Conservation (phyloP, 2,888 invertebrate genomes). For the Epinotia ramella region DNA sequence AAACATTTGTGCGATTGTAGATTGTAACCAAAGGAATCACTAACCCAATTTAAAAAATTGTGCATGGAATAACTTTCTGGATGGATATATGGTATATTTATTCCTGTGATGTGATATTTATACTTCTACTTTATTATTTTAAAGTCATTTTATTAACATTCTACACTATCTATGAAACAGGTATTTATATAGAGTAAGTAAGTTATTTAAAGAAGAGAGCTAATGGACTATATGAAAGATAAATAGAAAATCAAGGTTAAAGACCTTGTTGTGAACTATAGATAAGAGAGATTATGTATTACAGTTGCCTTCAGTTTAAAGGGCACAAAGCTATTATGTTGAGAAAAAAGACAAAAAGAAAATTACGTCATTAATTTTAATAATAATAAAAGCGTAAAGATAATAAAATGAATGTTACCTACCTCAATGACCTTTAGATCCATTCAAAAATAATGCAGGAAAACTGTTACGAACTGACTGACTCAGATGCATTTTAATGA, state of each 20-base stretch:
- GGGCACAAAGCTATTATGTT: not conserved
- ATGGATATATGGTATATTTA: no score
- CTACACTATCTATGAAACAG: not conserved
- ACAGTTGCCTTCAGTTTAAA: slow-evolving; percentile 13
- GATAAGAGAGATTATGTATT: slow-evolving; percentile 33
- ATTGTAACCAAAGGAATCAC: no score
- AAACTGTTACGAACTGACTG: not conserved
- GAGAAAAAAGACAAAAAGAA: not conserved
- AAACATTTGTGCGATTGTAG: no score
- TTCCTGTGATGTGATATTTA: no score
- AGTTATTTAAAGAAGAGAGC: not conserved
- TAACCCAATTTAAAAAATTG: no score
- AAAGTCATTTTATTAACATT: no score
- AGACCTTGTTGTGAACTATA: slow-evolving; percentile 8
- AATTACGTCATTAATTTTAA: not conserved
- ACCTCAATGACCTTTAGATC: slow-evolving; percentile 9
- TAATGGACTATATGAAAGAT: slow-evolving; percentile 5
- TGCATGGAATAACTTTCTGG: no score
- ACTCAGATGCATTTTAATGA: slow-evolving; percentile 10
- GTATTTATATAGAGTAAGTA: not conserved
- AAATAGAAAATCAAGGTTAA: slow-evolving; percentile 28
- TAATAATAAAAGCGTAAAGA: not conserved
- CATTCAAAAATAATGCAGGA: not conserved
- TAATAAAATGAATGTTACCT: not conserved
- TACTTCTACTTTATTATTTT: no score